Conservation (phyloP, 2,797 vertebrate species). For the Anniella stebbinsi region DNA sequence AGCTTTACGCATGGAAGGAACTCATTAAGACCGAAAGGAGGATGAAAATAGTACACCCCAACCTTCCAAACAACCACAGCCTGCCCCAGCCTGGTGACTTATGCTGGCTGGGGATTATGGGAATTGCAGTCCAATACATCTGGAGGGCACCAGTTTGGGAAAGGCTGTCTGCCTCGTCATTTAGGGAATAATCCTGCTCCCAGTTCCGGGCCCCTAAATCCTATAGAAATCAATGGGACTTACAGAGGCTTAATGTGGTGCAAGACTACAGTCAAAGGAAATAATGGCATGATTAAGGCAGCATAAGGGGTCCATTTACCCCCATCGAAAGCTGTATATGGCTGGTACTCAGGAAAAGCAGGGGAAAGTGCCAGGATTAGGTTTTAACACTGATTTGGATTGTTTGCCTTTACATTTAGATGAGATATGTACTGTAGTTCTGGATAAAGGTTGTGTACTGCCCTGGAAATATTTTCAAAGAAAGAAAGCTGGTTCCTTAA, state of each 20-base stretch:
- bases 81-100: no score
- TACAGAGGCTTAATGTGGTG: not conserved
- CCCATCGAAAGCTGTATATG: not conserved
- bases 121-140: no score
- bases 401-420: not conserved
- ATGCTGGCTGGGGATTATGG: no score
- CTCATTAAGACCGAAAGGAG: constrained; percentile 17
- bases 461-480: no score
- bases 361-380: not conserved
- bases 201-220: not conserved
- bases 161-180: not conserved
- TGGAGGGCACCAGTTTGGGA: no score
- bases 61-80: constrained; percentile 1
- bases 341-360: not conserved
- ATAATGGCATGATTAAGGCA: not conserved
- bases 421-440: not conserved
- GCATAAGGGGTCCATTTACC: not conserved
- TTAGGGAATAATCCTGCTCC: not conserved
- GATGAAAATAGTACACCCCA: constrained; percentile 25
- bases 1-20: not conserved
- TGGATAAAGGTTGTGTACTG: not conserved
- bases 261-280: not conserved
- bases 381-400: not conserved
- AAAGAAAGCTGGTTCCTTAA: not conserved
- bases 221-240: constrained; percentile 7